Evolutionary conservation across 1,140 invertebrate genomes (phyloP).

Genomic region (Ylistrum balloti): DNA sequence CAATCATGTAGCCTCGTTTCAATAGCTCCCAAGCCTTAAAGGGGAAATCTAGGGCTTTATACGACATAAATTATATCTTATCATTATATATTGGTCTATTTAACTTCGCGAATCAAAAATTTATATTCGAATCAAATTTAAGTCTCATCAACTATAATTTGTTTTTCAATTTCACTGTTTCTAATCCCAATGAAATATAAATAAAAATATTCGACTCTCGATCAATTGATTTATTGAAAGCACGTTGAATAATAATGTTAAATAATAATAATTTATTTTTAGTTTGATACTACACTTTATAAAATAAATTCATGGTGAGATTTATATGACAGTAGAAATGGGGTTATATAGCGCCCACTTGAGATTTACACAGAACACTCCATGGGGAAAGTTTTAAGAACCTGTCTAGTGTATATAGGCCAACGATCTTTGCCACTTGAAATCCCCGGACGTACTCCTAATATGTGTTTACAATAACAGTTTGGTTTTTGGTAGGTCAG

Average conservation of each 20-base stretch:
- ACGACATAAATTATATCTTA: too few species aligned
- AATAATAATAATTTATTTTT: not conserved
- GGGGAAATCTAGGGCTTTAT: too few species aligned
- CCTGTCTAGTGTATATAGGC: not conserved
- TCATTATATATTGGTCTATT: too few species aligned
- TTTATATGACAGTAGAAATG: not conserved
- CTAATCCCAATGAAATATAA: not conserved
- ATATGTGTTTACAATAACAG: slow-evolving; percentile 21
- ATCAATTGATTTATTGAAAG: not conserved
- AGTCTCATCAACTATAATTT: too few species aligned
- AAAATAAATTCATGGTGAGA: not conserved
- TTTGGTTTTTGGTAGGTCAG: slow-evolving; percentile 33
- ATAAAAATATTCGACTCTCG: too few species aligned
- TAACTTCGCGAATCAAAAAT: too few species aligned
- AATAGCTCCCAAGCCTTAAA: not conserved
- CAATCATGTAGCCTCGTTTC: not conserved
- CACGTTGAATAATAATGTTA: not conserved
- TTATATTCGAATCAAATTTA: too few species aligned
- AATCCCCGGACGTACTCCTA: not conserved
- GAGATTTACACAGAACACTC: not conserved
- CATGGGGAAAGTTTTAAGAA: not conserved
- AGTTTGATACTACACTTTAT: not conserved
- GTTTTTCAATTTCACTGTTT: not conserved
- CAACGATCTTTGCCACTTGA: not conserved
- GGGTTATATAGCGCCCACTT: not conserved